A percentile compares a stretch with the other conserved stretches of the same genome.
phyloP scores from a whole-genome alignment of 64 coral and sea anemone genomes.

The Pocillopora damicornis region DNA sequence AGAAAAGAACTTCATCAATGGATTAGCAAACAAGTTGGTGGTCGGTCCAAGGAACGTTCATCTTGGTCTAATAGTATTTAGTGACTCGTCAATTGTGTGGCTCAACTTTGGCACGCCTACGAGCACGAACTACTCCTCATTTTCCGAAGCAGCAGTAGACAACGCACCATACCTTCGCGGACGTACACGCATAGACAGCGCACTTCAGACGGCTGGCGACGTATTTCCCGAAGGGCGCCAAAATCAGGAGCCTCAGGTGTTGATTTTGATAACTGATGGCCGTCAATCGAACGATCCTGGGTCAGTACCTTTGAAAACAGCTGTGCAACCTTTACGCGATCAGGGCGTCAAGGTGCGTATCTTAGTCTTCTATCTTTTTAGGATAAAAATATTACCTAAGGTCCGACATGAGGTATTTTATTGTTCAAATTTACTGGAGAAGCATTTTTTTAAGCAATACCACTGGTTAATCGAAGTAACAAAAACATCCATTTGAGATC shows the following conservation, averaged over 20 bases:
- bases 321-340: slow-evolving; percentile 42
- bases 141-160: slow-evolving; percentile 57
- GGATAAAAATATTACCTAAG: background rate
- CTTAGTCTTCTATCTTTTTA: background rate
- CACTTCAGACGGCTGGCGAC: slow-evolving; percentile 12
- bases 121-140: slow-evolving; percentile 21
- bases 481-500: too few relatives aligned
- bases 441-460: too few relatives aligned
- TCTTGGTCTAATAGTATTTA: slow-evolving; percentile 58
- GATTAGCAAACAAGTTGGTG: slow-evolving; percentile 12
- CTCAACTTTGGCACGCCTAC: slow-evolving; percentile 45
- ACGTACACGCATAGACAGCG: slow-evolving; percentile 51
- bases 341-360: slow-evolving; percentile 17
- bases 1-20: slow-evolving; percentile 46
- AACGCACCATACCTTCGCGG: slow-evolving; percentile 31
- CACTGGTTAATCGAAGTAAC: too few relatives aligned
- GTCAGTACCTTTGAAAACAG: slow-evolving; percentile 3
- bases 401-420: too few relatives aligned
- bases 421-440: too few relatives aligned
- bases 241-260: slow-evolving; percentile 16
- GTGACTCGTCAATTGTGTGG: slow-evolving; percentile 24
- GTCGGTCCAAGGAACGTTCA: slow-evolving; percentile 15
- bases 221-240: slow-evolving; percentile 43
- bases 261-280: slow-evolving; percentile 59
- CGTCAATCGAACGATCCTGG: slow-evolving; percentile 58